These are phyloP conservation scores for Microtus oregoni DNA, from an alignment of 2,113 vertebrate genomes.

Conservation along the genomic window DNA sequence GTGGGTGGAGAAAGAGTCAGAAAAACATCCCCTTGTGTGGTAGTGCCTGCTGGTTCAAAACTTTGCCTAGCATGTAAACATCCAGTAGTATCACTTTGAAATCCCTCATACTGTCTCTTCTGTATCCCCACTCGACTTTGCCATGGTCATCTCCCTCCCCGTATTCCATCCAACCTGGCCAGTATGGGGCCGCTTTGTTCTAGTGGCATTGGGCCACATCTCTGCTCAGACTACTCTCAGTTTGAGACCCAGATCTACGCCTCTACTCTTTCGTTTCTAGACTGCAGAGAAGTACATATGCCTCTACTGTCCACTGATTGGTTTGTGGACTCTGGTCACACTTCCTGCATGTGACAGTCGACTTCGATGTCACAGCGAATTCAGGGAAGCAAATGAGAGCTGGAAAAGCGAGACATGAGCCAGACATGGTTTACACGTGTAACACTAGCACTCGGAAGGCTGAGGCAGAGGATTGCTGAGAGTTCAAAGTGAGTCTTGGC, in stretches of 20 bases:
- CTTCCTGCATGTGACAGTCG: not conserved
- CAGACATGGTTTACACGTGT: not conserved
- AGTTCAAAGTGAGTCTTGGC: not conserved
- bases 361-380: not conserved
- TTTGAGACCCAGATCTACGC: not conserved
- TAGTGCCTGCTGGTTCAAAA: not conserved
- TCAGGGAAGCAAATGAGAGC: not conserved
- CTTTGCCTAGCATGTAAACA: not conserved
- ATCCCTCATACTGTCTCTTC: not conserved
- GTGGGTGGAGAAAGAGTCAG: not conserved
- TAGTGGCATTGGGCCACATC: not conserved
- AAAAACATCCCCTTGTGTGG: not conserved
- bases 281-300: not conserved
- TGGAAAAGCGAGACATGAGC: not conserved
- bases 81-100: not conserved
- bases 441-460: not conserved
- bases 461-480: not conserved
- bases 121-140: too few relatives aligned
- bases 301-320: not conserved
- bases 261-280: not conserved
- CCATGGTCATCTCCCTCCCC: not conserved
- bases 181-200: not conserved
- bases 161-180: not conserved
- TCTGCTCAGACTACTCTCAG: not conserved
- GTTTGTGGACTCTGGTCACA: not conserved